Percentiles rank a stretch among this genome's conserved stretches.
Conservation (phyloP, 1,140 invertebrate species). For the Paralvinella palmiformis region DNA sequence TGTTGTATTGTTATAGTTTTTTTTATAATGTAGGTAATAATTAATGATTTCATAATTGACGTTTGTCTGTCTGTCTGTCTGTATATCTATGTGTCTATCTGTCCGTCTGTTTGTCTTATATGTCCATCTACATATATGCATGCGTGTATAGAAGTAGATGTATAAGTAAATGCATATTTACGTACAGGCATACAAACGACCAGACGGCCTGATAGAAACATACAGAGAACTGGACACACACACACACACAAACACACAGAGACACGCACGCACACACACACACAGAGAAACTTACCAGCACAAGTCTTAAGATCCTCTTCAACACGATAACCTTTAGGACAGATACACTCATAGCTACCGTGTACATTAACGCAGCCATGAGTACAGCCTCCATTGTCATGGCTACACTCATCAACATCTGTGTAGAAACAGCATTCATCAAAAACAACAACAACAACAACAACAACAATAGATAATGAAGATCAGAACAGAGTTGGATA, state of each 20-base stretch:
- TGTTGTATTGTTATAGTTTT: too few species aligned
- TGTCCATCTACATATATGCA: too few species aligned
- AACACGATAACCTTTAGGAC: conserved; percentile 63
- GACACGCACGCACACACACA: neutral
- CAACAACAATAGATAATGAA: too few species aligned
- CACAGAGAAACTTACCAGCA: conserved; percentile 7
- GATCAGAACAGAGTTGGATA: too few species aligned
- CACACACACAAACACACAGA: too few species aligned
- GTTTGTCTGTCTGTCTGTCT: too few species aligned
- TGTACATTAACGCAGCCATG: conserved; percentile 65
- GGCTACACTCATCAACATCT: conserved; percentile 39
- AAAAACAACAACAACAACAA: too few species aligned
- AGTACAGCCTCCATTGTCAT: conserved; percentile 60
- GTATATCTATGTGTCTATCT: too few species aligned
- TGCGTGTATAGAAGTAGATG: too few species aligned
- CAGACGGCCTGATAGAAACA: neutral
- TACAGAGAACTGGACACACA: neutral
- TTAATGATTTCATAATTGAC: too few species aligned
- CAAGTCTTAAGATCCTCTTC: conserved; percentile 31
- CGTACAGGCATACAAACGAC: neutral
- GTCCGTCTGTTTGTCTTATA: too few species aligned
- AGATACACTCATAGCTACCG: conserved; percentile 71
- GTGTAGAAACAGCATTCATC: conserved; percentile 20
- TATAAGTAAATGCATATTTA: neutral
- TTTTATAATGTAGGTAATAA: too few species aligned